Base-by-base conservation (phyloP, 1,140 invertebrate species). In the Drosophila ananassae region DNA sequence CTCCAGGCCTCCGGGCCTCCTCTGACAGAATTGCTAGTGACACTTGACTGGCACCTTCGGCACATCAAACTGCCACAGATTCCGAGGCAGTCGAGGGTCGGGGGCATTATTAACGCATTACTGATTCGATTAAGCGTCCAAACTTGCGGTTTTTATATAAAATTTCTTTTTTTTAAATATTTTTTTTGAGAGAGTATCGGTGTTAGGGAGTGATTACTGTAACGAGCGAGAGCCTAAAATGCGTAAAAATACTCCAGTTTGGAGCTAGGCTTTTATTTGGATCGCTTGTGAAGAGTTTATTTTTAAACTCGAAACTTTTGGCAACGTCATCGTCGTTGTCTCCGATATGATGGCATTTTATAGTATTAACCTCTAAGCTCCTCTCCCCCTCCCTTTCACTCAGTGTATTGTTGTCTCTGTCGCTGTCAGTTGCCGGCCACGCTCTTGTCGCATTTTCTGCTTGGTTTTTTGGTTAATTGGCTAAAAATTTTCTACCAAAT, bases 401-500 rank as follows among this genome's bases (percentile, higher is more conserved):
- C 28, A 28, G 55, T 13, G 24, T 44, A 2, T 17, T 17, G n/a
- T 13, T 7, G 37, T 53, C n/a, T 47, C 25, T 57, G 2, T 44
- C 39, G 39, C 57, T 50, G 58, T 72, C 66, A 68, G 76, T 55
- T 21, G 25, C 44, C 54, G 21, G 59, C 48, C 41, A 60, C 55
- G 52, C 60, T 79, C 64, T 82, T 63, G 72, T 89, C 76, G 74
- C 66, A 83, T 87, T 87, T 87, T 87, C 83, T 83, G 82, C 83
- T 80, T 89, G 79, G 79, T 89, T 89, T 80, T 89, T 80, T 87
- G 83, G 85, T 89, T 90, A 90, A 90, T 90, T 90, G 89, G 83
- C 83, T 90, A 89, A 90, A 89, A 85, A 85, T 90, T 89, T 90
- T 90, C 89, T 90, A 90, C 89, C 80, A 90, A 90, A 90, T 90